phyloP scores from a whole-genome alignment of 2,113 vertebrate genomes.

The Choloepus hoffmanni region DNA sequence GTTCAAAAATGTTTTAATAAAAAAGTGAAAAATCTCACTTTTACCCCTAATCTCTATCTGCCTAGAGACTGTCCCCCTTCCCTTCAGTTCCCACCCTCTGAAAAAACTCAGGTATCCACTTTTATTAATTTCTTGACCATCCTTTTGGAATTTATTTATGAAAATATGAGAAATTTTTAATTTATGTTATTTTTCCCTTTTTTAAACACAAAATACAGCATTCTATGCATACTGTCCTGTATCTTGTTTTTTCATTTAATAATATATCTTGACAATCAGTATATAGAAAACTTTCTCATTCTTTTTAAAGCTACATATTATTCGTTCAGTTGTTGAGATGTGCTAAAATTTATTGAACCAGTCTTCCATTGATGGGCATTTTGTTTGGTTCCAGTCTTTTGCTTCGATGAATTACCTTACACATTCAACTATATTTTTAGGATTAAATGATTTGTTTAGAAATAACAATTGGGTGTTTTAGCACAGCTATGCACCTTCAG shows the following conservation, averaged over 20 bases:
- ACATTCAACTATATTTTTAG: not conserved
- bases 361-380: not conserved
- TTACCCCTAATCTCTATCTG: not conserved
- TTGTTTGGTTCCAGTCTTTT: not conserved
- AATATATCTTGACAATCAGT: no score
- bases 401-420: not conserved
- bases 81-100: not conserved
- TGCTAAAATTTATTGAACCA: not conserved
- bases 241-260: not conserved
- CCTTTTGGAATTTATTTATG: not conserved
- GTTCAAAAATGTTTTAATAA: not conserved
- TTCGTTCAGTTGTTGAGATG: not conserved
- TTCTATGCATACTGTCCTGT: not conserved
- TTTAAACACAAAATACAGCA: not conserved
- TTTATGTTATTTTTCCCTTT: not conserved
- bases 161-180: not conserved
- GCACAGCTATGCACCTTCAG: not conserved
- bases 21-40: not conserved
- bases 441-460: conserved; percentile 2
- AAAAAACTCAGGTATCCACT: not conserved
- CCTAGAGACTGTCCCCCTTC: not conserved
- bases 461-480: not conserved
- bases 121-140: not conserved
- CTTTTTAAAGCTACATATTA: no score
- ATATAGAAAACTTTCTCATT: no score